Conservation (phyloP, 2,888 invertebrate species). For the Cremastinae sp. region DNA sequence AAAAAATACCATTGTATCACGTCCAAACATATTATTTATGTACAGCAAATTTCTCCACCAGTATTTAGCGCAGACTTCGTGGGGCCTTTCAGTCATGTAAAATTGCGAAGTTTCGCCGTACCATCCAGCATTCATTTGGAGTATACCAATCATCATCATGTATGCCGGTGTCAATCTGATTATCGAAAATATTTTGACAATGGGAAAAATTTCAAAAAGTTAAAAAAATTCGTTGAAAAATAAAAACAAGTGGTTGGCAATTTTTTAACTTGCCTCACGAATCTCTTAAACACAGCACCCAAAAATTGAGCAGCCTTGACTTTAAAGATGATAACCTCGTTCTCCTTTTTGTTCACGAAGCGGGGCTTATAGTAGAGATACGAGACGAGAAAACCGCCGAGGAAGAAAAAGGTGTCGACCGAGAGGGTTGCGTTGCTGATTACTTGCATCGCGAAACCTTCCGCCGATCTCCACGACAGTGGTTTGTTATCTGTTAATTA, state of each 20-base stretch:
- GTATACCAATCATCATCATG: slow-evolving; percentile 78
- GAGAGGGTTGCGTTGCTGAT: slow-evolving; percentile 80
- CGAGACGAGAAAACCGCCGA: slow-evolving; percentile 76
- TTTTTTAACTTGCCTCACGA: slow-evolving; percentile 76
- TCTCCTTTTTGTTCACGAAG: slow-evolving; percentile 59
- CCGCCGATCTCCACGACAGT: slow-evolving; percentile 74
- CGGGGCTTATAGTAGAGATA: slow-evolving; percentile 68
- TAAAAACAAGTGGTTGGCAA: background rate
- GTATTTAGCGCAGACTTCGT: slow-evolving; percentile 80
- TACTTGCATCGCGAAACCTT: slow-evolving; percentile 77
- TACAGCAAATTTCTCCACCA: slow-evolving; percentile 83
- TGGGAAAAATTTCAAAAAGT: too few species aligned
- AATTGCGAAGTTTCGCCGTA: slow-evolving; percentile 78
- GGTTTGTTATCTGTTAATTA: slow-evolving; percentile 76
- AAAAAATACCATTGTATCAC: slow-evolving; percentile 77
- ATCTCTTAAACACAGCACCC: slow-evolving; percentile 75
- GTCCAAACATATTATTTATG: slow-evolving; percentile 81
- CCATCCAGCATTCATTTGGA: slow-evolving; percentile 78
- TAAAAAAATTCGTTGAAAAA: background rate
- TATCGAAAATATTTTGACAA: too few species aligned
- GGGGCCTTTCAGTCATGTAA: slow-evolving; percentile 76
- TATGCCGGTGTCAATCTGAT: slow-evolving; percentile 81
- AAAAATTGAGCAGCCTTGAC: slow-evolving; percentile 65
- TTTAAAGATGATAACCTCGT: slow-evolving; percentile 50
- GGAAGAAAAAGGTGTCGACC: slow-evolving; percentile 81